Conservation (phyloP, 2,888 invertebrate genomes). For the Dasypolia templi region DNA sequence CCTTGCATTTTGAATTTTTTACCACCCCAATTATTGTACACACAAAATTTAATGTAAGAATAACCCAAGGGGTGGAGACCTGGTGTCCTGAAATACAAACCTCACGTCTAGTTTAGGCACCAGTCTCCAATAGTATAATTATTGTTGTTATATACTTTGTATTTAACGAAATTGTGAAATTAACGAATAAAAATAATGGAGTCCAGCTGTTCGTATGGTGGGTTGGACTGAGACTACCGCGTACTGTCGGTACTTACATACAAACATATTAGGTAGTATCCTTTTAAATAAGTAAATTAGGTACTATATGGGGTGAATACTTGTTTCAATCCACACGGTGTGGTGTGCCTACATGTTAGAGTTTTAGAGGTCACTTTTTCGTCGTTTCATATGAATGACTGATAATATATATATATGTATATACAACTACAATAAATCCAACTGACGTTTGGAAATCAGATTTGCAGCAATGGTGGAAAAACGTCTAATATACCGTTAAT, state of each 20-base stretch:
- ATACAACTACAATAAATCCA: neutral
- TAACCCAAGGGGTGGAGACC: too few relatives aligned
- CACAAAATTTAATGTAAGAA: too few relatives aligned
- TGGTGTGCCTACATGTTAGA: neutral
- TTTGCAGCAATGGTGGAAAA: neutral
- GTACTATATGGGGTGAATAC: neutral
- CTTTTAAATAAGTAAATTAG: neutral
- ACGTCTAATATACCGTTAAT: slow-evolving; percentile 11
- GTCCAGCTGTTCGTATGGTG: neutral
- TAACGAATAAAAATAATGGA: too few relatives aligned
- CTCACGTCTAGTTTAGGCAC: too few relatives aligned
- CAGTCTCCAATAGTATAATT: too few relatives aligned
- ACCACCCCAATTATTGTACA: too few relatives aligned
- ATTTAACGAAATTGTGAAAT: too few relatives aligned
- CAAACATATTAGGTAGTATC: neutral
- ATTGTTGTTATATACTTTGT: too few relatives aligned
- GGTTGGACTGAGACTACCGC: neutral
- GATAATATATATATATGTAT: neutral
- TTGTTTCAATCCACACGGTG: neutral
- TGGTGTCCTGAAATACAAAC: too few relatives aligned
- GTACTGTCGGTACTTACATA: neutral
- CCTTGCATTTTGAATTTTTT: too few relatives aligned
- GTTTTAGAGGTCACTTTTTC: slow-evolving; percentile 25
- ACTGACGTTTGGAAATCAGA: neutral
- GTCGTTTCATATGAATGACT: neutral